Conservation (phyloP, 53 echinoderm and acorn worm species). For the Paracentrotus lividus region DNA sequence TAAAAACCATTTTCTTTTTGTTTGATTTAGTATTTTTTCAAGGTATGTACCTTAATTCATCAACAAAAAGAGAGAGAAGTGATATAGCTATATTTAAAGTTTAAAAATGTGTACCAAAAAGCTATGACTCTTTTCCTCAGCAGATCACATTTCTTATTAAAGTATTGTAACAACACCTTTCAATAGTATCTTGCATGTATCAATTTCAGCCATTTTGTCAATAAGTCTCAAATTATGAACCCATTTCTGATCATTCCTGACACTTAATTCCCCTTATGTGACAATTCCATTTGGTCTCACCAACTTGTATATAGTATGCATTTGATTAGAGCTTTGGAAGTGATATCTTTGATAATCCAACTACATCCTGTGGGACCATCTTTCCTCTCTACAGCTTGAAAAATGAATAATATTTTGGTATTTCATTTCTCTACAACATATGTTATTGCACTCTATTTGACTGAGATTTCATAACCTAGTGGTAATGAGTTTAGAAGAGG, state of each 20-base stretch:
- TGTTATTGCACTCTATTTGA: slow-evolving; percentile 6
- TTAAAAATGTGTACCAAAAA: neutral
- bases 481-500: slow-evolving; percentile 41
- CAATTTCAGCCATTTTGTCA: neutral
- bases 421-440: neutral
- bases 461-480: neutral
- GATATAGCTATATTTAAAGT: neutral
- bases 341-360: slow-evolving; percentile 20
- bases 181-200: neutral
- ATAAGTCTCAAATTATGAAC: neutral
- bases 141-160: no score
- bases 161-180: neutral
- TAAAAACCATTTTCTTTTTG: no score
- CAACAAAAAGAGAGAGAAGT: neutral
- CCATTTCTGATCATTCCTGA: slow-evolving; percentile 24
- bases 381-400: slow-evolving; percentile 1
- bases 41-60: neutral
- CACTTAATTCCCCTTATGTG: slow-evolving; percentile 14
- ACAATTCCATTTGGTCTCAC: neutral
- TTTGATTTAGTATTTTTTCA: neutral
- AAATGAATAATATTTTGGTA: neutral
- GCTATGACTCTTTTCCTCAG: no score
- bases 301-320: neutral
- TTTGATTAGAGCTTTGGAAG: slow-evolving; percentile 33
- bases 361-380: slow-evolving; percentile 7